Percentiles rank a stretch among this genome's conserved stretches.
Evolutionary conservation across 1,140 invertebrate genomes (phyloP).

Genomic region (Drosophila mayri): DNA sequence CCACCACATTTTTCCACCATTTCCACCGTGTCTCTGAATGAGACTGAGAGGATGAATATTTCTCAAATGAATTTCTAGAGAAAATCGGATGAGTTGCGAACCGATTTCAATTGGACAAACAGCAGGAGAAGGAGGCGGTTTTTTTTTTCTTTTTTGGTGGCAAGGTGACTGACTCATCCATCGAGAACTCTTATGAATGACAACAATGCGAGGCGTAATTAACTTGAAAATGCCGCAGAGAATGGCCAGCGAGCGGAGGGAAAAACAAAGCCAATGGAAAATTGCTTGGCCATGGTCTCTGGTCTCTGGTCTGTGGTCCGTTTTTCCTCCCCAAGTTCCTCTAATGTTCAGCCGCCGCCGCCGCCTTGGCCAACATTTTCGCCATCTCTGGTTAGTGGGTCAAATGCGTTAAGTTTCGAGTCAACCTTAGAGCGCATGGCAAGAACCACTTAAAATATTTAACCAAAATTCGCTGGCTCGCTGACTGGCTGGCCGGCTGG

Average conservation of each 20-base stretch:
- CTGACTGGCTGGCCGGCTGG: constrained; percentile 4
- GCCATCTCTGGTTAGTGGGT: constrained; percentile 61
- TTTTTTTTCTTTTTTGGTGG: constrained; percentile 19
- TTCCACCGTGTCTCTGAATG: constrained; percentile 40
- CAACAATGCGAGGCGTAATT: constrained; percentile 75
- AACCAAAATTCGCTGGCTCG: constrained; percentile 55
- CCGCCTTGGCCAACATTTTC: constrained; percentile 38
- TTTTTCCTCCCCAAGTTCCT: constrained; percentile 21
- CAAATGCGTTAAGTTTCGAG: constrained; percentile 75
- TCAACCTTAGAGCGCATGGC: constrained; percentile 71
- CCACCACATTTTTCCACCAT: constrained; percentile 45
- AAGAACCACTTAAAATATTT: constrained; percentile 82
- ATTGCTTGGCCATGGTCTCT: constrained; percentile 53
- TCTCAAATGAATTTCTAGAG: constrained; percentile 62
- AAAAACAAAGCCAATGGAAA: constrained; percentile 45
- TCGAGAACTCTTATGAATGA: constrained; percentile 64
- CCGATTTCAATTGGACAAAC: constrained; percentile 43
- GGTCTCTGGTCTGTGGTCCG: constrained; percentile 25
- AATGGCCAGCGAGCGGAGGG: constrained; percentile 42
- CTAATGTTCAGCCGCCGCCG: constrained; percentile 1
- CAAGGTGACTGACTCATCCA: constrained; percentile 53
- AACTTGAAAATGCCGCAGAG: constrained; percentile 61
- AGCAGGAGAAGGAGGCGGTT: neutral
- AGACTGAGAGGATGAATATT: constrained; percentile 24
- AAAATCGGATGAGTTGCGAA: constrained; percentile 61